Evolutionary conservation across 2,113 vertebrate species (phyloP), one percentile per base, ranked within the genome.

Genomic region (Kryptolebias marmoratus): DNA sequence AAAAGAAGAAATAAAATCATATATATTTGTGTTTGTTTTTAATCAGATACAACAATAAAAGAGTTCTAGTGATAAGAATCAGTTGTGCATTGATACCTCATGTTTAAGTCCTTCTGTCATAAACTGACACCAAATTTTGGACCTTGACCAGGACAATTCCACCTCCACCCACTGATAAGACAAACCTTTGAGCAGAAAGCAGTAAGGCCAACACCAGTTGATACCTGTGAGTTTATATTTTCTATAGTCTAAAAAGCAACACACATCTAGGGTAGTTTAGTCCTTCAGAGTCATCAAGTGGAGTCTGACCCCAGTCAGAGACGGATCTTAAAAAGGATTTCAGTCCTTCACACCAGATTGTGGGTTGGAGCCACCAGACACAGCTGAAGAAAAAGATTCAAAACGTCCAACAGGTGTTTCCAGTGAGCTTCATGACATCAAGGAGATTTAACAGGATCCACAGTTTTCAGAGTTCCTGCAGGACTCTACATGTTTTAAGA

Each of bases 121-220:
- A 42, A 42, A 42, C 39, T 42, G 14, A 58, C 3, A 31, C 5
- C 30, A 54, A 16, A 58, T 16, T 31, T 28, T 30, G 22, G 53
- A 55, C 48, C 3, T 67, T 50, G 54, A 68, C 54, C 59, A 55
- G 69, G 52, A 53, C 32, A 59, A n/a, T 50, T 36, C 52, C 49
- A 36, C 13, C 59, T 62, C 68, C 39, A 52, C 70, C 64, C 68
- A 39, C 62, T 81, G 83, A 85, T 75, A 75, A 85, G 64, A 72
- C 11, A 47, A 80, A 82, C 75, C 72, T 73, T 72, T 81, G 71
- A 81, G 36, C 68, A 5, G 50, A 8, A 31, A 58, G 30, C 56
- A 30, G 15, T 49, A 7, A 27, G 57, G 45, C 28, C 49, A 58
- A 36, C 15, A 16, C 59, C 75, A 68, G 52, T 28, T 60, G 63